Evolutionary conservation across 2,113 vertebrate genomes (phyloP).

Genomic region (Grallaria varia): DNA sequence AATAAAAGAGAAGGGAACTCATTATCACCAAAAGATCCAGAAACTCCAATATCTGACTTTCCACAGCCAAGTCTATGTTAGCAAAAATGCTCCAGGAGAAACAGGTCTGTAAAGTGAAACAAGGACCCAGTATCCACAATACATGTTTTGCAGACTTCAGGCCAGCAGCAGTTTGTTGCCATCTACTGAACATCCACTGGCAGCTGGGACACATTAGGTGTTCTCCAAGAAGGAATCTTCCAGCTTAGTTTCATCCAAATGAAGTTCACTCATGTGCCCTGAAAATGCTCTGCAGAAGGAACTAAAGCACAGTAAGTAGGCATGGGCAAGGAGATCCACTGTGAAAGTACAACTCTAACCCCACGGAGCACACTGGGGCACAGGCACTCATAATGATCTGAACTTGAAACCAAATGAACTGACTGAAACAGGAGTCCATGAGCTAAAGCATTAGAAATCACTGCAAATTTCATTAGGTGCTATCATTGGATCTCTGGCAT

Average conservation of each 20-base stretch:
- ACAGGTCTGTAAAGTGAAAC: not conserved
- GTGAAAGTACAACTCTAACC: not conserved
- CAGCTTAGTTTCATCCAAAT: not conserved
- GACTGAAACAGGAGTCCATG: not conserved
- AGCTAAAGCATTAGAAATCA: not conserved
- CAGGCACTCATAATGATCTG: not conserved
- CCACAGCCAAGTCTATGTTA: not conserved
- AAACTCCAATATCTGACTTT: not conserved
- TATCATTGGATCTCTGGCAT: not conserved
- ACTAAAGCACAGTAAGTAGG: not conserved
- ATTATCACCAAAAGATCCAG: not conserved
- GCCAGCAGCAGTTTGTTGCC: not conserved
- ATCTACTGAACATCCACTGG: not conserved
- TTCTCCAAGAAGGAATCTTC: not conserved
- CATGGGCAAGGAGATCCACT: not conserved
- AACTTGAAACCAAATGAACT: not conserved
- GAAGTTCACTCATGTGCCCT: not conserved
- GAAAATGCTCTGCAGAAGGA: not conserved
- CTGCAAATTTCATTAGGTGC: not conserved
- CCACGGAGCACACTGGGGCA: accelerated
- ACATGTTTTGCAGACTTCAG: not conserved
- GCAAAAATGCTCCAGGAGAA: not conserved
- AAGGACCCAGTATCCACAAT: not conserved
- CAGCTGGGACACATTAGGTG: not conserved
- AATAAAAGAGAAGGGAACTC: not conserved